Base-by-base conservation (phyloP, 2,113 vertebrate genomes). In the Halcyon malimbica region DNA sequence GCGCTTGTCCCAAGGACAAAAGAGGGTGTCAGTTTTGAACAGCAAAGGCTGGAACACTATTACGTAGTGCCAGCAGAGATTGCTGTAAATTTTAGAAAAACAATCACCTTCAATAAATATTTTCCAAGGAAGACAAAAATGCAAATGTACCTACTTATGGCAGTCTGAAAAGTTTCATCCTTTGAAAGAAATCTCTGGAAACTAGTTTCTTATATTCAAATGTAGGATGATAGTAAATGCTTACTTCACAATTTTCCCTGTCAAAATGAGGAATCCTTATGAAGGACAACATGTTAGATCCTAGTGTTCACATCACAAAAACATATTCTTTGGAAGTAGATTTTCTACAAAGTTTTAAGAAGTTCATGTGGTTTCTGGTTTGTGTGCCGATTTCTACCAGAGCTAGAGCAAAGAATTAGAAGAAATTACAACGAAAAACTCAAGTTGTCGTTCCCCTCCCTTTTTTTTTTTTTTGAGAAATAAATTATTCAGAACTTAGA, bases 1-100 rank as follows among this genome's bases (percentile, higher is more conserved):
- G 11, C 29, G 75, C 56, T 95, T 94, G 51, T 91, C 77, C 77
- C 68, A 48, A 95, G 81, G 63, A 96, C 82, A 90, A 95, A 97
- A 92, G 42, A 89, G 50, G 92, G 69, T 62, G 71, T 86, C 86
- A 82, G 15, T 79, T 97, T 84, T 71, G 56, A 83, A 83, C 41
- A 93, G 29, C 37, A 92, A 79, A 90, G 42, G 19, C 21, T 79
- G 57, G 57, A 91, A 79, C 50, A 29, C 15, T 29, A 93, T 54
- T 89, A 37, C 23, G 92, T 87, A 78, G 15, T 65, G 57, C 26
- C 65, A 71, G 48, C 23, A 96, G 37, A 77, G 14, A 76, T 48
- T 69, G 20, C 21, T 93, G 11, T 33, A 29, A 35, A 37, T 89
- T 82, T 50, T 39, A 7, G 42, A 50, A 53, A 74, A 89, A 74